Conservation (phyloP, 2,888 invertebrate genomes). For the Eudasyphora cyanicolor region DNA sequence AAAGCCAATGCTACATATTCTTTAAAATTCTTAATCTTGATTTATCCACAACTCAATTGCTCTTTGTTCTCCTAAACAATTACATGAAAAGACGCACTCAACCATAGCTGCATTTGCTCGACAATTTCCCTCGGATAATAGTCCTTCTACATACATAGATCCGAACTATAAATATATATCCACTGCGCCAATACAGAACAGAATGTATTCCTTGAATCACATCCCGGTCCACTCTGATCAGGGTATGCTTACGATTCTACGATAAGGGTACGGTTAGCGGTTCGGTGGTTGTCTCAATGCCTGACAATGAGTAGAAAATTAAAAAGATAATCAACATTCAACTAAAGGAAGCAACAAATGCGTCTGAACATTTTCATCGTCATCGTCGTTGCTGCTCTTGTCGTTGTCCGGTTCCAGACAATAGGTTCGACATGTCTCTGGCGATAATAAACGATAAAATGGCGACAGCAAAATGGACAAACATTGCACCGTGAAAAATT, state of each 20-base stretch:
- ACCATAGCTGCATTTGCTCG: background rate
- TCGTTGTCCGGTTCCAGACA: constrained; percentile 9
- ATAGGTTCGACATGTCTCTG: background rate
- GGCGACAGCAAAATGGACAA: constrained; percentile 7
- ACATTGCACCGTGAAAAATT: constrained; percentile 12
- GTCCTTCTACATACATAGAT: background rate
- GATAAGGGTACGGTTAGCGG: too few species aligned
- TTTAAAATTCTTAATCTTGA: background rate
- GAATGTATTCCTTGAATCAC: background rate
- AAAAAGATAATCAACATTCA: constrained; percentile 46
- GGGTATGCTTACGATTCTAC: too few species aligned
- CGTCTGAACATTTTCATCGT: background rate
- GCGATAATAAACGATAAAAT: constrained; percentile 42
- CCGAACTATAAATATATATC: too few species aligned
- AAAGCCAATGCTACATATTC: too few species aligned
- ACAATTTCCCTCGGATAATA: background rate
- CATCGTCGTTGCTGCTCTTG: background rate
- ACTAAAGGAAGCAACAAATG: constrained; percentile 37
- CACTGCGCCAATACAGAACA: background rate
- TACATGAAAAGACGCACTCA: background rate
- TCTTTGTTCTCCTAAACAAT: background rate
- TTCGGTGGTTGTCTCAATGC: background rate
- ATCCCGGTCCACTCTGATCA: background rate
- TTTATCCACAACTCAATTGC: background rate
- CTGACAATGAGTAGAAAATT: constrained; percentile 37